Evolutionary conservation across 2,113 vertebrate genomes (phyloP), one percentile per base, ranked within the genome.

Genomic region (Hemichromis elongatus): DNA sequence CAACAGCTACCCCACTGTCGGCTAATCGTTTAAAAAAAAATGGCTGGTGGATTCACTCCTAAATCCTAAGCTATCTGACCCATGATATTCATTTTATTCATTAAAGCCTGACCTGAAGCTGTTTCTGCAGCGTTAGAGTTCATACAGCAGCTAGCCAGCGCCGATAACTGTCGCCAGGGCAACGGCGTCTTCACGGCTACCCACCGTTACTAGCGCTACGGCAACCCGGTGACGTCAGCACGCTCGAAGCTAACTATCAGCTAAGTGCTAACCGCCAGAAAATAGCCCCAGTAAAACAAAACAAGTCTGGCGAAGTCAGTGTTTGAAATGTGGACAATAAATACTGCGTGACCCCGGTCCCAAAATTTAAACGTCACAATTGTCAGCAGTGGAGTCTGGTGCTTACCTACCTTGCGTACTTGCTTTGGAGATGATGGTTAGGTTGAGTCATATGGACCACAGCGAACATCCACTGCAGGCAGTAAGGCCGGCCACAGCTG

Each of bases 1-100:
- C 53, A 92, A 93, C 91, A 40, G 5, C 14, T 40, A 18, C 26
- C 66, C 68, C 78, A 14, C 21, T 77, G 82, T 26, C 30, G 18
- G 35, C n/a, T 68, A 9, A 7, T 24, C 40, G 4, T 66, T 40
- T 8, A 13, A 59, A 61, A 0, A 33, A 13, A 10, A 26, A 45
- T 14, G 5, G 14, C 40, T 47, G 66, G 66, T 28, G 24, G 24
- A 18, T 40, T 73, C 24, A 4, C 21, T 26, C 13, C 13, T 10
- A 24, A 73, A 26, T 45, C 8, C 40, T 26, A 16, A 45, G 0
- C 0, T 16, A 24, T 24, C 42, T 45, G 24, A 70, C 2, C 40
- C 21, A 7, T 3, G 40, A 45, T 73, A 1, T 18, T 35, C 9
- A 3, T 7, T 63, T 35, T 63, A 12, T n/a, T 63, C 35, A 1